A percentile compares a stretch with the other conserved stretches of the same genome.
These are phyloP conservation scores for Andrena haemorrhoa DNA, from an alignment of 2,888 invertebrate genomes.

Conservation along the genomic window DNA sequence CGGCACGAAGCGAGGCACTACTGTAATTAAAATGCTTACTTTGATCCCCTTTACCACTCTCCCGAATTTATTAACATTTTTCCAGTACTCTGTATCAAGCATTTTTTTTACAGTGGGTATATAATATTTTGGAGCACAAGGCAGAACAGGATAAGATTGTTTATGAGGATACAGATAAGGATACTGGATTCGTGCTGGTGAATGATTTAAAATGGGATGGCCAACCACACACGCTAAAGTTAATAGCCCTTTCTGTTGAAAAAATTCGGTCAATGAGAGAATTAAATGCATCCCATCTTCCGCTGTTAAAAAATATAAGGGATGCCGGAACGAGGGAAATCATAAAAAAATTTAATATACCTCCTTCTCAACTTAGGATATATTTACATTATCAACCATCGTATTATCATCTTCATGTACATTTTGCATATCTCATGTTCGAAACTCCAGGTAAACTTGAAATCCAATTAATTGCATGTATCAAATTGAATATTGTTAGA, in stretches of 20 bases:
- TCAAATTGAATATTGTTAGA: neutral
- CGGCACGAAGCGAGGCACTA: no score
- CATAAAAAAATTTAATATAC: conserved; percentile 90
- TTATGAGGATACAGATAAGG: conserved; percentile 91
- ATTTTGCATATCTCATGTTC: conserved; percentile 93
- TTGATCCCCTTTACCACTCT: no score
- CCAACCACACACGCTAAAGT: conserved; percentile 91
- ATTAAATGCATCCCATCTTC: conserved; percentile 91
- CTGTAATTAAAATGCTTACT: no score
- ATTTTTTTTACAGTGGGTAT: conserved; percentile 93
- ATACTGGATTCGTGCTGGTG: conserved; percentile 93
- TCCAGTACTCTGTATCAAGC: neutral
- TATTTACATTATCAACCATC: conserved; percentile 98
- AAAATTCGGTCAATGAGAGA: conserved; percentile 94
- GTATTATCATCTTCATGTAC: conserved; percentile 98
- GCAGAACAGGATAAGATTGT: conserved; percentile 95
- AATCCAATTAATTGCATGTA: neutral
- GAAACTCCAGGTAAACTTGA: conserved; percentile 89
- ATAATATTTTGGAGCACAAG: conserved; percentile 97
- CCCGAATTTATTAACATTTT: no score
- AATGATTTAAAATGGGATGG: conserved; percentile 99
- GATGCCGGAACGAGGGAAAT: conserved; percentile 91
- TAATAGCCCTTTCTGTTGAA: conserved; percentile 92
- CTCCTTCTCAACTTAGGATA: conserved; percentile 90
- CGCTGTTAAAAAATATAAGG: conserved; percentile 92